Conservation (phyloP, 2,888 invertebrate genomes). For the Saturnia japonica region DNA sequence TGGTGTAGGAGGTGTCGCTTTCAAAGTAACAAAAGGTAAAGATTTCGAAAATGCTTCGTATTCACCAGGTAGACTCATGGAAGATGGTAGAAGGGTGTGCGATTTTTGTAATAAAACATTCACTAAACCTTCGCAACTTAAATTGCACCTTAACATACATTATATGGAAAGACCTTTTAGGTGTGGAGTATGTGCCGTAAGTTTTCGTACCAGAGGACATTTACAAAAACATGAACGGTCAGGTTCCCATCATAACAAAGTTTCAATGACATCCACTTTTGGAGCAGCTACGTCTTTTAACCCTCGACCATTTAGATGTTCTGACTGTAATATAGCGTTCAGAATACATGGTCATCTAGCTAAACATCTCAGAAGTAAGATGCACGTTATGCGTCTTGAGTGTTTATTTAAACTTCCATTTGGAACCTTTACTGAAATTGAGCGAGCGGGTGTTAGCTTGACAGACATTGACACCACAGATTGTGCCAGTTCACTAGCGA, state of each 20-base stretch:
- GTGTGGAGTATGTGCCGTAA: slow-evolving; percentile 95
- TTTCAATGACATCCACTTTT: slow-evolving; percentile 92
- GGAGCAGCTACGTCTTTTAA: slow-evolving; percentile 93
- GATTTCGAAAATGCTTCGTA: slow-evolving; percentile 72
- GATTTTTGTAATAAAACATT: slow-evolving; percentile 95
- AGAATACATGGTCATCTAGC: slow-evolving; percentile 98
- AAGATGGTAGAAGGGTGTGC: slow-evolving; percentile 90
- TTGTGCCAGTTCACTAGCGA: slow-evolving; percentile 96
- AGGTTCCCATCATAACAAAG: slow-evolving; percentile 95
- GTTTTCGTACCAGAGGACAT: slow-evolving; percentile 94
- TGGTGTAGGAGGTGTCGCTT: slow-evolving; percentile 83
- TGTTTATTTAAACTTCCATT: slow-evolving; percentile 95
- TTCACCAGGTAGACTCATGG: slow-evolving; percentile 82
- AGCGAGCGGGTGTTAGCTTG: slow-evolving; percentile 92
- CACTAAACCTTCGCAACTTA: slow-evolving; percentile 93
- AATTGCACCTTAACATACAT: slow-evolving; percentile 97
- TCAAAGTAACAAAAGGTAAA: slow-evolving; percentile 80
- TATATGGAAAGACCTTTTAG: slow-evolving; percentile 96
- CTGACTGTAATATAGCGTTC: slow-evolving; percentile 97
- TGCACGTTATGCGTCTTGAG: slow-evolving; percentile 97
- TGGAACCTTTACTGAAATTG: slow-evolving; percentile 96
- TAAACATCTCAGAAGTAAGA: slow-evolving; percentile 97
- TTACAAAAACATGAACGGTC: slow-evolving; percentile 96
- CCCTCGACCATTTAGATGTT: slow-evolving; percentile 97
- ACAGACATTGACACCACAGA: slow-evolving; percentile 98